Evolutionary conservation across 2,797 vertebrate species (phyloP).

Genomic region (Sebastes vulpes): DNA sequence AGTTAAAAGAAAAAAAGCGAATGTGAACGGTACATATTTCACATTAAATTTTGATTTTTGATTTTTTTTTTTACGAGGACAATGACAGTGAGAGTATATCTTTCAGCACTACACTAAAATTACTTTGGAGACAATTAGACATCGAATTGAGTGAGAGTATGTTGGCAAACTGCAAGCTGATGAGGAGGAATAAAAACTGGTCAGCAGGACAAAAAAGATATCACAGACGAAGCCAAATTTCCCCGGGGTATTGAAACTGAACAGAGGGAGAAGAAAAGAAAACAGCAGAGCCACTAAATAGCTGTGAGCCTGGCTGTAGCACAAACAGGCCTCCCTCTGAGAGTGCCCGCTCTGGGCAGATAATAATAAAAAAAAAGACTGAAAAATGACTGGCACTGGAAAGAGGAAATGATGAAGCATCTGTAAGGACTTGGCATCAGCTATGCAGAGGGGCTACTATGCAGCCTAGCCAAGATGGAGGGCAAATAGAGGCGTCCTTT

Average conservation of each 20-base stretch:
- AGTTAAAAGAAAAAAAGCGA: not conserved
- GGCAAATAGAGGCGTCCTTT: constrained; percentile 57
- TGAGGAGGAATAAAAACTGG: constrained; percentile 69
- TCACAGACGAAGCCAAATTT: constrained; percentile 80
- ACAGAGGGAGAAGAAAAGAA: constrained; percentile 73
- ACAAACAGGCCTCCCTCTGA: constrained; percentile 75
- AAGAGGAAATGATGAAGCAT: constrained; percentile 77
- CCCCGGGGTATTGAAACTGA: constrained; percentile 77
- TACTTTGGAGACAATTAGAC: constrained; percentile 60
- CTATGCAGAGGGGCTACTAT: constrained; percentile 53
- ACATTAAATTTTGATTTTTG: rapidly evolving
- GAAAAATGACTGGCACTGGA: constrained; percentile 72
- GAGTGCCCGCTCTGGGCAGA: constrained; percentile 59
- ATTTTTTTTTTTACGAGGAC: not conserved
- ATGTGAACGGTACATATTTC: not conserved
- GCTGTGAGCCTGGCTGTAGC: constrained; percentile 68
- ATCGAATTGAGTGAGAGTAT: constrained; percentile 59
- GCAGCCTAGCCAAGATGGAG: constrained; percentile 62
- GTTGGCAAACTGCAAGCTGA: constrained; percentile 61
- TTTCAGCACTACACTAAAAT: constrained; percentile 30
- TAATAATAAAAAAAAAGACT: constrained; percentile 61
- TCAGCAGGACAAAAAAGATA: constrained; percentile 74
- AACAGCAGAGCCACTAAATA: constrained; percentile 78
- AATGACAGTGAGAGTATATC: constrained; percentile 9
- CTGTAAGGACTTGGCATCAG: constrained; percentile 73